Evolutionary conservation across 2,113 vertebrate genomes (phyloP).

Genomic region (Sapajus apella): DNA sequence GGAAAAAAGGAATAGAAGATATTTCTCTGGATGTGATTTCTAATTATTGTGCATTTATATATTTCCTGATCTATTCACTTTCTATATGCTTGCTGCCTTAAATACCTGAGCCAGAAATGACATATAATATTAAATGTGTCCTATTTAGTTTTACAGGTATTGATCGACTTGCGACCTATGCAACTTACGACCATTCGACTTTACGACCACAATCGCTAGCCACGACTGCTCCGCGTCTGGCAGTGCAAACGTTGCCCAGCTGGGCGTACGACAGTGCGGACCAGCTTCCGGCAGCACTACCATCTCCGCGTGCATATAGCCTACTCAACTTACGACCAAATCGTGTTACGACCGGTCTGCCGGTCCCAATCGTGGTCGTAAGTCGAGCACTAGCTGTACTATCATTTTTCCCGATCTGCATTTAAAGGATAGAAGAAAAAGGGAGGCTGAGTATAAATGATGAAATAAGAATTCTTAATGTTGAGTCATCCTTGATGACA

Average conservation of each 20-base stretch:
- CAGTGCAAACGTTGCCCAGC: too few species aligned
- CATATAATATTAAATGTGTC: background rate
- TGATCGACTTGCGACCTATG: too few species aligned
- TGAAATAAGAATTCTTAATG: background rate
- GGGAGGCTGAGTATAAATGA: background rate
- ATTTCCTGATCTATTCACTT: background rate
- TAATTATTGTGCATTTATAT: background rate
- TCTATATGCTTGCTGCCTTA: background rate
- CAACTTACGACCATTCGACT: too few species aligned
- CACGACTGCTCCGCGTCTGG: too few species aligned
- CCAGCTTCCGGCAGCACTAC: too few species aligned
- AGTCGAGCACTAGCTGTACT: background rate
- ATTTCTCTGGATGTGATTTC: background rate
- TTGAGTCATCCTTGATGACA: background rate
- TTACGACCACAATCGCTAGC: too few species aligned
- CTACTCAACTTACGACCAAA: too few species aligned
- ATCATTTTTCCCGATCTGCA: background rate
- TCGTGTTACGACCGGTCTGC: too few species aligned
- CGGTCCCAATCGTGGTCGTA: too few species aligned
- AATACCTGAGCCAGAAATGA: background rate
- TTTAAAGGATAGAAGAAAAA: background rate
- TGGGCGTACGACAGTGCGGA: too few species aligned
- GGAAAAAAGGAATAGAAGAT: conserved; percentile 16
- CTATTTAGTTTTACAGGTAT: background rate
- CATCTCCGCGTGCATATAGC: too few species aligned